phyloP scores from a whole-genome alignment of 2,113 vertebrate genomes.

The Hippocampus mohnikei region DNA sequence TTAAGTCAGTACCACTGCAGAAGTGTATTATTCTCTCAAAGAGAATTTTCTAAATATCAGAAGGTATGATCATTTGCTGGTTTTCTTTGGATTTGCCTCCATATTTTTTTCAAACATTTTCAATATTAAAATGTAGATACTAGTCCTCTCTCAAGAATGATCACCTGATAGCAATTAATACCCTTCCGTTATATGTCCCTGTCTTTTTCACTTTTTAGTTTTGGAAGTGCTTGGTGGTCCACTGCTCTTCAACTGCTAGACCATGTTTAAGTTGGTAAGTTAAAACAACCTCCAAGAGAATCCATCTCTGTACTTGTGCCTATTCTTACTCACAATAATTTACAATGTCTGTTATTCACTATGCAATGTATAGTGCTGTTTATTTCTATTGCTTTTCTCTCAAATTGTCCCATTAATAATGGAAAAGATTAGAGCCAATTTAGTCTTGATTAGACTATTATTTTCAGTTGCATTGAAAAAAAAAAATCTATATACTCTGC shows the following conservation, averaged over 20 bases:
- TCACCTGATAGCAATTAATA: neutral
- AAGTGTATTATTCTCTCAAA: too few relatives aligned
- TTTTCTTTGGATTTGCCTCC: neutral
- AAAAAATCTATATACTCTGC: slow-evolving; percentile 31
- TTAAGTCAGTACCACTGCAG: too few relatives aligned
- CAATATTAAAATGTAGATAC: neutral
- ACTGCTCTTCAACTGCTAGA: neutral
- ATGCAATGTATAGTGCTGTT: slow-evolving; percentile 2
- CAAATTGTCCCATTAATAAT: slow-evolving; percentile 29
- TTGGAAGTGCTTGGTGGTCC: neutral
- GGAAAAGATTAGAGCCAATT: slow-evolving; percentile 41
- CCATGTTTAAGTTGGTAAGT: neutral
- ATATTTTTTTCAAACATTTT: neutral
- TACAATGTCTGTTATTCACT: neutral
- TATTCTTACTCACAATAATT: neutral
- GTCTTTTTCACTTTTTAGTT: neutral
- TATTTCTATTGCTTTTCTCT: slow-evolving; percentile 26
- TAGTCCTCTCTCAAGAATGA: neutral
- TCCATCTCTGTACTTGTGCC: neutral
- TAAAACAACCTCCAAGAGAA: neutral
- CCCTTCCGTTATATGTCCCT: neutral
- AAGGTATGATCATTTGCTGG: neutral
- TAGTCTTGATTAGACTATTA: slow-evolving; percentile 52
- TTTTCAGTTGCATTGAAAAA: neutral
- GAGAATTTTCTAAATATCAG: too few relatives aligned